Evolutionary conservation across 2,888 invertebrate species (phyloP), one percentile per base, ranked within the genome.

Genomic region (Scaptomyza caliginosa): DNA sequence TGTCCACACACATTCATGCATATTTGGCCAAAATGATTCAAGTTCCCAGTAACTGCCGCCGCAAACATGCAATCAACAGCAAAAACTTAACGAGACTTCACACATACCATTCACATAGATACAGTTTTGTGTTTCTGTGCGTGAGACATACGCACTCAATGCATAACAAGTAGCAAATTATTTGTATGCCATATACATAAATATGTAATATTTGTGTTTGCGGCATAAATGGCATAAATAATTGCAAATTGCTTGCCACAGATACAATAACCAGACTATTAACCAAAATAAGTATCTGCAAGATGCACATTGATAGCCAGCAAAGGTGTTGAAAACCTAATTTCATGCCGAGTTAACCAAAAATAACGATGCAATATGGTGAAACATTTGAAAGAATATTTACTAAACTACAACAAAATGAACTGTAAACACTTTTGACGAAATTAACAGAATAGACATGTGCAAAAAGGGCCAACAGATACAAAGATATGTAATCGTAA

Each of bases 21-120:
- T 63, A 74, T 74, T 34, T 80, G 67, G 60, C 70, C 71, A 63
- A 71, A 58, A 73, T 85, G 73, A 87, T 87, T 67, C 65, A 68
- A 78, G 79, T 28, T 40, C 54, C 39, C 48, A 49, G 16, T 30
- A 62, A 24, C n/a, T 21, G 26, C 21, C 23, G 10, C 49, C 13
- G 6, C 16, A 54, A 50, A 67, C 48, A 43, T 43, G 64, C 65
- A 74, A 86, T 71, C 68, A 77, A 17, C 74, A 57, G 51, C 67
- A 30, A 57, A 80, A 73, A 60, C 65, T 55, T 59, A 55, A 50
- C 67, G 13, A 38, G 30, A 23, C 36, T 11, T 10, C 39, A 40
- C 42, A 54, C 43, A 30, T 2, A 30, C 54, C 39, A 59, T 39
- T 26, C 49, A 13, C 63, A 32, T 26, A 7, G 19, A 4, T 17